Evolutionary conservation across 2,113 vertebrate genomes (phyloP).

Genomic region (Petrocephalus microphthalmus): DNA sequence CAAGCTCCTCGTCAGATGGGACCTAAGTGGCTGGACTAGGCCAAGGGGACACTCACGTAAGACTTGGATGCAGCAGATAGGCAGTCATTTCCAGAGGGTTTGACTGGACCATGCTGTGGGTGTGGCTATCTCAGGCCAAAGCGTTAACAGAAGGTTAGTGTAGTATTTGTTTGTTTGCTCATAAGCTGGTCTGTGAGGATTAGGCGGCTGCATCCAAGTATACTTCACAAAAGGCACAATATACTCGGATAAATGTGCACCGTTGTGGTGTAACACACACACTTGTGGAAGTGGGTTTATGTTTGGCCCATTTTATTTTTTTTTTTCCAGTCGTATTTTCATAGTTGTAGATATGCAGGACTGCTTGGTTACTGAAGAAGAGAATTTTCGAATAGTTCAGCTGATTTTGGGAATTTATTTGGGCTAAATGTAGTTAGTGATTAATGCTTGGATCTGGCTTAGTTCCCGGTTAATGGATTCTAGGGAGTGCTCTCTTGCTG

Average conservation of each 20-base stretch:
- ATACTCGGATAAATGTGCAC: not conserved
- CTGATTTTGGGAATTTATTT: not conserved
- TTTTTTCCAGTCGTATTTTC: not conserved
- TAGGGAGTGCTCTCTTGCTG: not conserved
- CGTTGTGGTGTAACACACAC: not conserved
- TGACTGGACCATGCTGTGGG: no score
- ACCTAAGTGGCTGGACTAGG: no score
- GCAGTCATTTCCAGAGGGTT: no score
- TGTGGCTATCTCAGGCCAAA: no score
- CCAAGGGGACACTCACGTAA: no score
- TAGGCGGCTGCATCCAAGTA: not conserved
- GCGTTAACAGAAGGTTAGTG: no score
- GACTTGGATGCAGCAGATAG: no score
- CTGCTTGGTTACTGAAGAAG: slow-evolving; percentile 26
- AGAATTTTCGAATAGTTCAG: not conserved
- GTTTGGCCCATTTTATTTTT: not conserved
- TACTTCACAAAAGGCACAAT: not conserved
- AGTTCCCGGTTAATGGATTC: not conserved
- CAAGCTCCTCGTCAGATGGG: no score
- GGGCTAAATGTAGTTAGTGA: not conserved
- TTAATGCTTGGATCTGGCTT: not conserved
- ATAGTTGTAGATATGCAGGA: slow-evolving; percentile 2
- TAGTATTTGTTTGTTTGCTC: not conserved
- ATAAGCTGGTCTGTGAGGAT: not conserved
- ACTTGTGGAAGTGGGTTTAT: not conserved